These are phyloP conservation scores for Neosilurus hyrtlii DNA, from an alignment of 2,797 vertebrate genomes.

Conservation along the genomic window DNA sequence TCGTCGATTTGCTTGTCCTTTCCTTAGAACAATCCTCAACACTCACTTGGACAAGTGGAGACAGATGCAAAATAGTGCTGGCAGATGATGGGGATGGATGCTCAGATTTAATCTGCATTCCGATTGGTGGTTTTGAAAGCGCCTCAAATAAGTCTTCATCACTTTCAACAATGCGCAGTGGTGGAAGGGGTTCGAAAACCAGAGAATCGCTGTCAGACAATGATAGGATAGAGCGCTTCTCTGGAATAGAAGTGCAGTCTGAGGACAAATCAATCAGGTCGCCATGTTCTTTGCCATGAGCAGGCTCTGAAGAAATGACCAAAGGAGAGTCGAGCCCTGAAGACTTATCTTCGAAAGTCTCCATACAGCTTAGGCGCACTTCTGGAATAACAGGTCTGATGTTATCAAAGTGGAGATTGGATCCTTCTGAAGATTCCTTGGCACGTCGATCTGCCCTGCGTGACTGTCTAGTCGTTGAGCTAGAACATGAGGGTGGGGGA, in stretches of 20 bases:
- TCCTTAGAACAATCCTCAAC: conserved; percentile 86
- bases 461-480: conserved; percentile 58
- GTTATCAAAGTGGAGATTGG: conserved; percentile 59
- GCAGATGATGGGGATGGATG: conserved; percentile 68
- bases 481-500: conserved; percentile 66
- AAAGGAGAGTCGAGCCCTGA: conserved; percentile 70
- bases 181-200: conserved; percentile 91
- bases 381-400: conserved; percentile 90
- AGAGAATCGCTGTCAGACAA: conserved; percentile 96
- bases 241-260: conserved; percentile 90
- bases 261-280: conserved; percentile 97
- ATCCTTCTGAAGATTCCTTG: conserved; percentile 73
- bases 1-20: conserved; percentile 65
- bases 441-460: conserved; percentile 65
- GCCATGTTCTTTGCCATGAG: conserved; percentile 80
- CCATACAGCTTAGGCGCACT: conserved; percentile 95
- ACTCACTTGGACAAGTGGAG: conserved; percentile 87
- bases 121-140: conserved; percentile 40
- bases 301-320: conserved; percentile 58
- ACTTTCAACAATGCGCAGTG: conserved; percentile 93
- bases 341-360: conserved; percentile 85
- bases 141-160: conserved; percentile 88
- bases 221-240: conserved; percentile 89
- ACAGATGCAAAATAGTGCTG: conserved; percentile 79
- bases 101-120: conserved; percentile 55